Evolutionary conservation across 2,113 vertebrate genomes (phyloP), one percentile per base, ranked within the genome.

Genomic region (Murina feae): DNA sequence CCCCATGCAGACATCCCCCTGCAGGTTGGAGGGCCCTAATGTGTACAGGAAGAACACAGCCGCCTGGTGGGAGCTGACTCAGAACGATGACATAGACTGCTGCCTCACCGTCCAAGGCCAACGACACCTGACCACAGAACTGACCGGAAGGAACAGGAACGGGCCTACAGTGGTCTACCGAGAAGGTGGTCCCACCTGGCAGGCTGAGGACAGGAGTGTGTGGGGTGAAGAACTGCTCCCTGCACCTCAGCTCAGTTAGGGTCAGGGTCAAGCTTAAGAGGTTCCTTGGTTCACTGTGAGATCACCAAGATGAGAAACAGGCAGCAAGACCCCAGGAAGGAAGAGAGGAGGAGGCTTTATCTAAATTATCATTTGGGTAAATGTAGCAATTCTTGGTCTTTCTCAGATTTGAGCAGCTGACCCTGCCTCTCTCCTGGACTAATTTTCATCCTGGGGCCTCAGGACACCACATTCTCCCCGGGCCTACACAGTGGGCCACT

Each of bases 351-450:
- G 85, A 0, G 0, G 14, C 53, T 47, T 12, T 47, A 51, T 18
- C 32, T 2, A 17, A 17, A 30, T 9, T 55, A 0, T 7, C 35
- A 4, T 17, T 23, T 17, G n/a, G 13, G 28, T 25, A 23, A 18
- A 28, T 23, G 37, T 4, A 3, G 69, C 42, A 0, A 25, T 58
- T 9, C n/a, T 2, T 13, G 8, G 47, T 9, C 71, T 66, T 18
- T 35, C 80, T 84, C 9, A 8, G 2, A 32, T 37, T 9, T 23
- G 66, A 82, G 78, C 51, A 37, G 78, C 39, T 37, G 55, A n/a
- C 55, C 37, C n/a, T 5, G 2, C 68, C 18, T 17, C 23, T 17
- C 12, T 58, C 51, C 20, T 18, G 47, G 49, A 42, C 18, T 1
- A 10, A 14, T 8, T 9, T 35, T 44, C 32, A 11, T 72, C 47